A percentile compares a stretch with the other conserved stretches of the same genome.
Conservation (phyloP, 2,113 vertebrate species). For the Oncorhynchus keta region DNA sequence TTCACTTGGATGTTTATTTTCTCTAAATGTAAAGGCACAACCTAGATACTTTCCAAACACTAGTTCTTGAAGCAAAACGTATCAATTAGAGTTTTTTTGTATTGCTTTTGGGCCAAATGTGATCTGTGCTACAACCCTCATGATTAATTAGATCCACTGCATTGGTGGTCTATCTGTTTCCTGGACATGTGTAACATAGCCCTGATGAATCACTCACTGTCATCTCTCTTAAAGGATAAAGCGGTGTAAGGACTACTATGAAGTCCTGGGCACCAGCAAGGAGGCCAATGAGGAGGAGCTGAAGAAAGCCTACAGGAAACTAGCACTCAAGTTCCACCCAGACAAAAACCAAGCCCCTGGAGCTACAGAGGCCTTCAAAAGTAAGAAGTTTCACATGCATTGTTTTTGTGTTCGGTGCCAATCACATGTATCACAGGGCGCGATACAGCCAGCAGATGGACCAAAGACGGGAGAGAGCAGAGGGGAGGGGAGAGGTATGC, state of each 20-base stretch:
- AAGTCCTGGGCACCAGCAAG: slow-evolving; percentile 90
- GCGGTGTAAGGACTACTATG: slow-evolving; percentile 94
- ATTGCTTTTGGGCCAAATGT: no score
- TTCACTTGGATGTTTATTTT: no score
- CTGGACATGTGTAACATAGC: neutral
- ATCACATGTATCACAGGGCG: slow-evolving; percentile 54
- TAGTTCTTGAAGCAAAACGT: no score
- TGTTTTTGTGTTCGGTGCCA: neutral
- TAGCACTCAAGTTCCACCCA: slow-evolving; percentile 96
- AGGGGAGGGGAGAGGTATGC: slow-evolving; percentile 91
- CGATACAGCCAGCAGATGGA: slow-evolving; percentile 86
- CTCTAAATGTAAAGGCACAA: no score
- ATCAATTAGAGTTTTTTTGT: no score
- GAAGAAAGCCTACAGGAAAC: slow-evolving; percentile 95
- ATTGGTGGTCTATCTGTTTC: neutral
- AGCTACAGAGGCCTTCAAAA: slow-evolving; percentile 98
- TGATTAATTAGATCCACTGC: no score
- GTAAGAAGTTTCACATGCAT: slow-evolving; percentile 66
- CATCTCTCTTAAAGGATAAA: slow-evolving; percentile 70
- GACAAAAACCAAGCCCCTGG: slow-evolving; percentile 97
- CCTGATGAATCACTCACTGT: neutral
- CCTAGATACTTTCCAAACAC: no score
- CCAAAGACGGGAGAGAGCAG: slow-evolving; percentile 85
- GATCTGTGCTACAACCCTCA: no score
- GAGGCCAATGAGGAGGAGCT: slow-evolving; percentile 93